Base-by-base conservation (phyloP, 2,797 vertebrate genomes). In the Rhinichthys osculus region DNA sequence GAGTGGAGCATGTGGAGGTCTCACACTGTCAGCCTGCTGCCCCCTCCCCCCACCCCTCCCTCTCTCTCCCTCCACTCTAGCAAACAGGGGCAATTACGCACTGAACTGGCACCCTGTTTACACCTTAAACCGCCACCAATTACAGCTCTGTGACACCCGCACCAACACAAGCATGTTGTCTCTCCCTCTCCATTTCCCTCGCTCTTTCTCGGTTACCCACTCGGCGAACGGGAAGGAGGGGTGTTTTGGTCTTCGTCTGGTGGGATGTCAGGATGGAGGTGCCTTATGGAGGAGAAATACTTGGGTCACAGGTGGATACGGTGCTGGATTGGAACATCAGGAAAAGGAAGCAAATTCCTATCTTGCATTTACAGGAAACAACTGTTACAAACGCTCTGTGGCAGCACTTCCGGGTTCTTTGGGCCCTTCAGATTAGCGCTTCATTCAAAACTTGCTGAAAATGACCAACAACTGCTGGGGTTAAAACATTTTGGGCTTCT, bases 111-210 rank as follows among this genome's bases (percentile, higher is more conserved):
- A 94, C 93, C 94, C 93, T 93, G 94, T 96, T 95, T 95, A 93
- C 94, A 95, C 94, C 94, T 95, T 90, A 89, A 87, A 87, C 90
- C 86, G 91, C 92, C 92, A 94, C 94, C 94, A 95, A 94, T 95
- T 95, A 95, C 93, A 93, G 92, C 91, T 89, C 92, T 93, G 92
- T 94, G 94, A 95, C 94, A 94, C 94, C 91, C 87, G 76, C 79
- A 89, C 85, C 90, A 90, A 87, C 88, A 88, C 88, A 82, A 82
- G 74, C 86, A 84, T 78, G 33, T 87, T 85, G 86, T 78, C 82
- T 79, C 81, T 88, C 85, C 59, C 59, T 87, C 70, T 84, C 33
- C 77, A 11, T 70, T 73, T 73, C 21, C 33, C 62, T 67, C n/a
- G 57, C 77, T 80, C 33, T 54, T 52, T 81, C 74, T 89, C 57